Evolutionary conservation across 1,140 invertebrate genomes (phyloP), one percentile per base, ranked within the genome.

Genomic region (Polyergus mexicanus): DNA sequence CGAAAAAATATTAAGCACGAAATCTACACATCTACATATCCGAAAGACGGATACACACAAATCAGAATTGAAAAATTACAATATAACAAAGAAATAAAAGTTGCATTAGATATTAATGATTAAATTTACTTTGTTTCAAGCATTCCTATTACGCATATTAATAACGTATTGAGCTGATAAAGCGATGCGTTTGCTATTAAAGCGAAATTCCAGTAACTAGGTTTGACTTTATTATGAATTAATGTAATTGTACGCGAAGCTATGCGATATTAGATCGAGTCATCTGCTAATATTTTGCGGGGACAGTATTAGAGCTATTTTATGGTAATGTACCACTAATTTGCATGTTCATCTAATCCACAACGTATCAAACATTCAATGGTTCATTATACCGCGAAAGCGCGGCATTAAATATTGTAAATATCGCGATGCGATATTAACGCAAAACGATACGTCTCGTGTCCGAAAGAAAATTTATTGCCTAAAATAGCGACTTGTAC

Each of bases 171-270:
- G 51, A 16, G 5, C 44, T 19, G 44, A 32, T 68, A 41, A 80
- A 38, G 41, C 41, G 22, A 47, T 8, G 47, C 13, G 13, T 32
- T 72, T 58, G 78, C 54, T n/a, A 83, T 83, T 74, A 62, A 83
- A 72, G 54, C 78, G 38, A 72, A 58, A 81, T 81, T 58, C 51
- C 78, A 72, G 66, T 60, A 58, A 71, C 25, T 25, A 72, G 54
- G 72, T 81, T 72, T 81, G 66, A 81, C 54, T 81, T 81, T 68
- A 81, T 81, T 72, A 69, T 68, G 13, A 83, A 83, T 83, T 83
- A 83, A 54, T 72, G 78, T 72, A 72, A 81, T 81, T 41, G 38
- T 25, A 44, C 54, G 54, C 68, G 68, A 56, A 83, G 74, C 68
- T 74, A 60, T 38, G 19, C 68, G 54, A 72, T 72, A 83, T 83